Evolutionary conservation across 2,888 invertebrate species (phyloP), one percentile per base, ranked within the genome.

Genomic region (Erebia aethiops): DNA sequence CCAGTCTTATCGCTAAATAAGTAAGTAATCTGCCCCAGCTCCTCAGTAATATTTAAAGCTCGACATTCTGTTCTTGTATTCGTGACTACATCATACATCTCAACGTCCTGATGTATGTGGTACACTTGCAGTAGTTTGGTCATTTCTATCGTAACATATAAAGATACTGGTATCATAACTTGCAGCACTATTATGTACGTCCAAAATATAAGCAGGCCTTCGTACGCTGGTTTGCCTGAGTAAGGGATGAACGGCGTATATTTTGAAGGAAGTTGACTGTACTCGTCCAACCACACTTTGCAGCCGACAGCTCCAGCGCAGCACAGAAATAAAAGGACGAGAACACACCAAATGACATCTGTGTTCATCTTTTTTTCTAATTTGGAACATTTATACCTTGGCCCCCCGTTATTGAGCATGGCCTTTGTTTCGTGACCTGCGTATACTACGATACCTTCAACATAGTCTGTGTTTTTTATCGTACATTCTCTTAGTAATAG

Each of bases 1-100:
- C 99, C 99, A 1, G 99, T 99, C 92, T 99, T 99, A 87, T 99
- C 99, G 11, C 98, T 98, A 91, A 99, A 99, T 76, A 99, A 95
- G 83, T 99, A 99, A 75, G 86, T 87, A 77, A 96, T 95, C 93
- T 99, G 99, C 1, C 99, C 99, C 79, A 99, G 94, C 90, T 99
- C 99, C 88, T 99, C 99, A 0, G 99, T 98, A 76, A 99, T 99
- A 87, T 99, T 99, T 83, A 98, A 95, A 57, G 99, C 98, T 56
- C 98, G 96, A 86, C 99, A 99, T 89, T 98, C 91, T 1, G 87
- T 87, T 43, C 92, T 94, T 80, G 96, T 97, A 86, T 98, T 97
- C 51, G 96, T 96, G 71, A 95, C 94, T 21, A 96, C 94, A 87
- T 99, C 98, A 87, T 97, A 98, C 84, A 99, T 94, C 78, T 97